Percentiles rank a stretch among this genome's conserved stretches.
These are phyloP conservation scores for Balearica regulorum DNA, from an alignment of 2,797 vertebrate species.

Conservation along the genomic window DNA sequence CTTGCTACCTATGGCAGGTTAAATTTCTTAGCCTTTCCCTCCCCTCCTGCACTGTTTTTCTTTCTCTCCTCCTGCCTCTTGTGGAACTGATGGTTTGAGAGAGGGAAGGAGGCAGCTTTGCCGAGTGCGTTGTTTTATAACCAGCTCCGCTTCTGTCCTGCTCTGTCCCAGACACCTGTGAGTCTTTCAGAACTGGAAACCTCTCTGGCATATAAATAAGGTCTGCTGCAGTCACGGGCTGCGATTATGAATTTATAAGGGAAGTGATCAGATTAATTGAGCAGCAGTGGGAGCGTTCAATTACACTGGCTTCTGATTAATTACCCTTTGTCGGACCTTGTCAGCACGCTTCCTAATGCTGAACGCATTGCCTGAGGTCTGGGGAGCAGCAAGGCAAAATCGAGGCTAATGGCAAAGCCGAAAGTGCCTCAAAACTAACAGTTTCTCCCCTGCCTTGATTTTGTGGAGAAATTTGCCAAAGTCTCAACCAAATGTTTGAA, in stretches of 20 bases:
- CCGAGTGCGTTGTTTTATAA: not conserved
- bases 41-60: not conserved
- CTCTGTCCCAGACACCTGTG: not conserved
- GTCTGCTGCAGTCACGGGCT: not conserved
- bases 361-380: not conserved
- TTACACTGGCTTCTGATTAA: slow-evolving; percentile 1
- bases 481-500: not conserved
- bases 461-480: not conserved
- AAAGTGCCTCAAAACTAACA: not conserved
- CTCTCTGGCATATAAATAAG: slow-evolving; percentile 34
- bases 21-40: not conserved
- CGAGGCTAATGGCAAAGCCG: not conserved
- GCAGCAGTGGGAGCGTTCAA: slow-evolving; percentile 7
- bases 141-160: not conserved
- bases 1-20: not conserved
- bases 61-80: not conserved
- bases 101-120: not conserved
- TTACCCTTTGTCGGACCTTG: not conserved
- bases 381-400: not conserved
- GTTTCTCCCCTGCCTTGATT: not conserved
- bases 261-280: not conserved
- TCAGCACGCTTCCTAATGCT: not conserved
- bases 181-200: not conserved
- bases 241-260: not conserved
- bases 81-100: not conserved